Conservation (phyloP, 2,113 vertebrate genomes). For the Numenius arquata region DNA sequence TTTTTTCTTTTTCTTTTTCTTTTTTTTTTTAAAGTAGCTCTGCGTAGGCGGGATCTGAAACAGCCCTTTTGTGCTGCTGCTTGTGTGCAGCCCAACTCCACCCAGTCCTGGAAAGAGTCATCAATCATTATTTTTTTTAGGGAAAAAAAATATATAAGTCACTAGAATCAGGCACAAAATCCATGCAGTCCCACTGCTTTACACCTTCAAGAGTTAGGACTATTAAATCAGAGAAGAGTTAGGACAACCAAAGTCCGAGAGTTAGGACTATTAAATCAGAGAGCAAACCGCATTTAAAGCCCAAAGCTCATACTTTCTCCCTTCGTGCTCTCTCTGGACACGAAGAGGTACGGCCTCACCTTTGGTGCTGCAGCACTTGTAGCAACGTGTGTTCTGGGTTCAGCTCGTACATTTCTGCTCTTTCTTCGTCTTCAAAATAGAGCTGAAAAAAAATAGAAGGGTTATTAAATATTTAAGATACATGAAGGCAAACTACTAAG, state of each 20-base stretch:
- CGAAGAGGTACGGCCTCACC: conserved; percentile 68
- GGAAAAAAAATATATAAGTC: rapidly evolving
- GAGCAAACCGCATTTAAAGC: background rate
- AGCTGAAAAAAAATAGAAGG: conserved; percentile 70
- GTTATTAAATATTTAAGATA: background rate
- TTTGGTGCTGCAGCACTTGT: conserved; percentile 80
- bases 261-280: background rate
- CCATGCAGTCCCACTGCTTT: background rate
- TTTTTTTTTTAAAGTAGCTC: background rate
- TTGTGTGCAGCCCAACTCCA: background rate
- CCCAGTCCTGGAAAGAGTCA: background rate
- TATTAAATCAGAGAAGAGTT: background rate
- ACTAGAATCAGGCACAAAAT: background rate
- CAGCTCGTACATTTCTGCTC: conserved; percentile 77
- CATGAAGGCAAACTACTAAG: background rate
- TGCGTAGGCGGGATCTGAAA: background rate
- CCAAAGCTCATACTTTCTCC: background rate
- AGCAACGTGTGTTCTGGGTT: conserved; percentile 75
- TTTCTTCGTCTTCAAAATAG: conserved; percentile 87
- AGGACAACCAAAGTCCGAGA: background rate
- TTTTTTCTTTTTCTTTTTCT: background rate
- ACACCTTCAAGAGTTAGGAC: background rate
- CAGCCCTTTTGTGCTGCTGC: background rate
- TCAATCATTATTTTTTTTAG: rapidly evolving
- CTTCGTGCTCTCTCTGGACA: background rate